Evolutionary conservation across 2,888 invertebrate species (phyloP).

Genomic region (Aproaerema taeniolella): DNA sequence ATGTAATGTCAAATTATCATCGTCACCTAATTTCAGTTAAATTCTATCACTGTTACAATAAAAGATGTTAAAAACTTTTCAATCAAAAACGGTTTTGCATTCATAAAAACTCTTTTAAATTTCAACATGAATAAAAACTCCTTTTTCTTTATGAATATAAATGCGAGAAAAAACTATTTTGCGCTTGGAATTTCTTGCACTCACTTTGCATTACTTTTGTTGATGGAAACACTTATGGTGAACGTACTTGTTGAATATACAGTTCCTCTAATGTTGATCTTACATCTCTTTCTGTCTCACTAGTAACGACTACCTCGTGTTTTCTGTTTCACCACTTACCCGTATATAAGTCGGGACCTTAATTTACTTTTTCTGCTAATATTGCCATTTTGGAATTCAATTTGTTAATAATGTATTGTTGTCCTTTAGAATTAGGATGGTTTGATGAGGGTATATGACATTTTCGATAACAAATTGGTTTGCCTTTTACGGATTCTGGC

Average conservation of each 20-base stretch:
- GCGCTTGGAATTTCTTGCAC: neutral
- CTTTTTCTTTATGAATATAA: slow-evolving; percentile 1
- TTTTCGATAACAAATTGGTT: neutral
- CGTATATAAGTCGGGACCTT: slow-evolving; percentile 11
- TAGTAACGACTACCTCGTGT: slow-evolving; percentile 15
- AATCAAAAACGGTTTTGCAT: too few relatives aligned
- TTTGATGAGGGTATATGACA: slow-evolving; percentile 1
- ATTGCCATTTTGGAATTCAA: neutral
- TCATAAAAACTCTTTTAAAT: neutral
- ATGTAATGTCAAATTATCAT: too few relatives aligned
- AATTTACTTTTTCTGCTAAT: slow-evolving; percentile 8
- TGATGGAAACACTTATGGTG: slow-evolving; percentile 33
- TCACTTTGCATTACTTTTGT: slow-evolving; percentile 17
- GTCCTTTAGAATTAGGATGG: neutral
- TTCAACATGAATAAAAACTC: neutral
- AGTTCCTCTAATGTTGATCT: slow-evolving; percentile 43
- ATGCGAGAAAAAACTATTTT: neutral
- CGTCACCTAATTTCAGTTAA: too few relatives aligned
- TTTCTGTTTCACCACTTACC: neutral
- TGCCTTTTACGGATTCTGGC: neutral
- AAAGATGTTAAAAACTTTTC: too few relatives aligned
- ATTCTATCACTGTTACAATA: too few relatives aligned
- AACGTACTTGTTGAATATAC: slow-evolving; percentile 39
- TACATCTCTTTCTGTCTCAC: slow-evolving; percentile 13
- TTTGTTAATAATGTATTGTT: slow-evolving; percentile 3